Evolutionary conservation across 1,140 invertebrate species (phyloP).

Genomic region (Drosophila nikananu): DNA sequence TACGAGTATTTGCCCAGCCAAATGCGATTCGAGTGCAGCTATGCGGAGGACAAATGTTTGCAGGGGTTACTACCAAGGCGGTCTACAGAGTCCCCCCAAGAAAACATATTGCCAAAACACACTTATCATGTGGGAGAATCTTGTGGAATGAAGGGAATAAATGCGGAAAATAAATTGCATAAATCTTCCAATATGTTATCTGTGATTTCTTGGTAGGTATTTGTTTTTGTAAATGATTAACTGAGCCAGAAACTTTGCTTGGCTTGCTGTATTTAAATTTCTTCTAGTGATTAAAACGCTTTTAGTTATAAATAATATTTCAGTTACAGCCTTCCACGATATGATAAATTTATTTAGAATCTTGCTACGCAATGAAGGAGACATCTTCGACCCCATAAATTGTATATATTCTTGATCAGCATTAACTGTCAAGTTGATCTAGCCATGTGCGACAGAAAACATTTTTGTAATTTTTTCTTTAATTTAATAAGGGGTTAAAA

Average conservation of each 20-base stretch:
- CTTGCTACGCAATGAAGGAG: neutral
- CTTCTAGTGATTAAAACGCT: too few species aligned
- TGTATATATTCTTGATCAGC: too few species aligned
- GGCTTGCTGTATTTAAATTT: neutral
- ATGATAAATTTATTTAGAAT: neutral
- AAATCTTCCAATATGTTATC: neutral
- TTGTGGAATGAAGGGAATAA: neutral
- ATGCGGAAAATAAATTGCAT: constrained; percentile 2
- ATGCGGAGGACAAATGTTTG: constrained; percentile 35
- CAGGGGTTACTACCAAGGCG: constrained; percentile 9
- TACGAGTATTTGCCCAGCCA: constrained; percentile 54
- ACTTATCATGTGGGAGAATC: constrained; percentile 4
- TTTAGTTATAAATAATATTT: too few species aligned
- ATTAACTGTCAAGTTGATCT: too few species aligned
- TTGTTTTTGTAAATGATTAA: neutral
- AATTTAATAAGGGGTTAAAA: too few species aligned
- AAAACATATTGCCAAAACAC: constrained; percentile 8
- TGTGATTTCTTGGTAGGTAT: neutral
- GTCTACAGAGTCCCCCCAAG: neutral
- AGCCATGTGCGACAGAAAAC: too few species aligned
- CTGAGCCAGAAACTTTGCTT: neutral
- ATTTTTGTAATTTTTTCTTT: too few species aligned
- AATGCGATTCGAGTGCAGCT: constrained; percentile 53
- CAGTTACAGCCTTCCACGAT: neutral
- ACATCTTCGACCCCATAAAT: too few species aligned